phyloP scores from a whole-genome alignment of 2,113 vertebrate species.

The Lepidothrix coronata region DNA sequence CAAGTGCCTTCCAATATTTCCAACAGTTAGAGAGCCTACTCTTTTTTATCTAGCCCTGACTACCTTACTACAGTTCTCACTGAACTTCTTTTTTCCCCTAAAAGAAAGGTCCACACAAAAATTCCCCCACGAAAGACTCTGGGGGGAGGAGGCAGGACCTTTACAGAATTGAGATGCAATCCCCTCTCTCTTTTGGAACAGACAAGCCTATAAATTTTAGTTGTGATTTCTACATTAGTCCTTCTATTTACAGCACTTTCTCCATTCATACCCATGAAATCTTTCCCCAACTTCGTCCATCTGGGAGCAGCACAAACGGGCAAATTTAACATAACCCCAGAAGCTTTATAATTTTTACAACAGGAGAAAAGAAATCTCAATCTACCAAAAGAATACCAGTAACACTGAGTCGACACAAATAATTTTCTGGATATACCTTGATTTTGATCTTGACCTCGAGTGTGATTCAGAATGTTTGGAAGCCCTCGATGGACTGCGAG shows the following conservation, averaged over 20 bases:
- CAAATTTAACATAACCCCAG: not conserved
- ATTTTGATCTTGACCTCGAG: conserved; percentile 89
- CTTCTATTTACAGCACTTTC: not conserved
- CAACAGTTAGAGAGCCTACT: not conserved
- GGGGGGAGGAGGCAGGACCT: not conserved
- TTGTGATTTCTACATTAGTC: not conserved
- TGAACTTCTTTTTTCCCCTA: not conserved
- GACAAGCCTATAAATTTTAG: not conserved
- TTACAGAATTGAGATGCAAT: not conserved
- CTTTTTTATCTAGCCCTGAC: not conserved
- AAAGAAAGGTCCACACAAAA: not conserved
- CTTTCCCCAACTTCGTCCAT: not conserved
- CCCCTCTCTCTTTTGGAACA: not conserved
- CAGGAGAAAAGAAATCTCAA: not conserved
- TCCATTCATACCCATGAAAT: not conserved
- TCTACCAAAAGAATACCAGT: not conserved
- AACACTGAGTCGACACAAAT: not conserved
- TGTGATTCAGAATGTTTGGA: conserved; percentile 88
- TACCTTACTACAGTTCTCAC: not conserved
- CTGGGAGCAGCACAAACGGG: not conserved
- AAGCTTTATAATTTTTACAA: not conserved
- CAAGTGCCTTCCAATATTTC: not conserved
- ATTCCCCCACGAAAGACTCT: accelerated
- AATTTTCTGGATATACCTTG: conserved; percentile 77
- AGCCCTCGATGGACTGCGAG: conserved; percentile 85